Evolutionary conservation across 1,140 invertebrate genomes (phyloP), one percentile per base, ranked within the genome.

Genomic region (Ceratoteleas bidentatus): DNA sequence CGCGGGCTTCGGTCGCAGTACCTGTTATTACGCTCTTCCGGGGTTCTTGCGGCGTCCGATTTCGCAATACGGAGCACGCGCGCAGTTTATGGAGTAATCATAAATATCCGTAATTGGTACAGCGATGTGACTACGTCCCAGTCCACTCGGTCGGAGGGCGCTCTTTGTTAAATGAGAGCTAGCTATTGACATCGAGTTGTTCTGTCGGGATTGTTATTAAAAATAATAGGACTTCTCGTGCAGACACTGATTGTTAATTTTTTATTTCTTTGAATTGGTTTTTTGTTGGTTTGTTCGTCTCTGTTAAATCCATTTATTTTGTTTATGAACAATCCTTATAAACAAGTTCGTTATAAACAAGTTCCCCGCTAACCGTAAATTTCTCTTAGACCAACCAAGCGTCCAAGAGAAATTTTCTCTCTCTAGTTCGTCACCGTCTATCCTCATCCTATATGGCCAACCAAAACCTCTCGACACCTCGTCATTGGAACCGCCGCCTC

Each of bases 91-190:
- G 24, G 57, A 73, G 52, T 57, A 56, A 73, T 73, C 58, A 57
- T 61, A 73, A 73, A 64, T 73, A 73, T 64, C 50, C 13, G 50
- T 64, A 73, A 73, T 73, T 73, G 58, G 47, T 43, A 53, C 45
- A 13, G 57, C 7, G 13, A 38, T 58, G n/a, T 49, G 38, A 52
- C 34, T 58, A 7, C 3, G 61, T 40, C 13, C 43, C 54, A 15
- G 45, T 61, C 43, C 36, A 56, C 0, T 45, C 57, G 15, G 6
- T 33, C 13, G 49, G 61, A 61, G 38, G 57, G 57, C 57, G 47
- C 49, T 72, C 68, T 38, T 62, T 56, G 24, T 58, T 62, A 62
- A 54, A 72, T 38, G 24, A 70, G 15, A 38, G 36, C 32, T 53
- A 38, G 1, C 16, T 24, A 50, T 69, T 58, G 53, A 69, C 33